Percentiles rank a stretch among this genome's conserved stretches.
Conservation (phyloP, 2,888 invertebrate species). For the Stenolophus ochropezus region DNA sequence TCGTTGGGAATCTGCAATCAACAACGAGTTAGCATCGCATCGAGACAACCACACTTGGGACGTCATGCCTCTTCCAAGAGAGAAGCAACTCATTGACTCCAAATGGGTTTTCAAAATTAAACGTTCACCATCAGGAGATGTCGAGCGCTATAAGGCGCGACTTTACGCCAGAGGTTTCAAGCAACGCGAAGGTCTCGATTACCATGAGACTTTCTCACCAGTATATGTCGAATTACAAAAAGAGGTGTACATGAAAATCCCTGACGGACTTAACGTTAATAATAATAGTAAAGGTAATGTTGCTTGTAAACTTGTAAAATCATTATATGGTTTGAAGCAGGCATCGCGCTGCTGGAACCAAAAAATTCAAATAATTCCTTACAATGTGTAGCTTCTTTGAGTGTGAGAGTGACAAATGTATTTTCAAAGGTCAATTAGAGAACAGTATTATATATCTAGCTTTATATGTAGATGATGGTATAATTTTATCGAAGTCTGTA, state of each 20-base stretch:
- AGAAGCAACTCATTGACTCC: background rate
- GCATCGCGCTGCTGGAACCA: slow-evolving; percentile 15
- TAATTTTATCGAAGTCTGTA: slow-evolving; percentile 53
- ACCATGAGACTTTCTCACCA: slow-evolving; percentile 62
- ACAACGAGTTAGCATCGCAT: slow-evolving; percentile 62
- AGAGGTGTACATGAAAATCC: background rate
- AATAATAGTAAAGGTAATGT: background rate
- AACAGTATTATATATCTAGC: slow-evolving; percentile 47
- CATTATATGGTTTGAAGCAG: slow-evolving; percentile 30
- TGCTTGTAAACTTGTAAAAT: slow-evolving; percentile 11
- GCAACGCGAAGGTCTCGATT: slow-evolving; percentile 7
- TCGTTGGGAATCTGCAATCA: slow-evolving; percentile 60
- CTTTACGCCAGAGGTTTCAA: slow-evolving; percentile 7
- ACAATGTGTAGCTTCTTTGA: background rate
- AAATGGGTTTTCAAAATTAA: slow-evolving; percentile 22
- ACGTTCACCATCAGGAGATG: background rate
- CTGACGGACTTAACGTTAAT: background rate
- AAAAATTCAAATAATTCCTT: slow-evolving; percentile 19
- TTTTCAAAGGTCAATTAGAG: background rate
- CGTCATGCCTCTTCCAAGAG: background rate
- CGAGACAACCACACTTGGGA: slow-evolving; percentile 62
- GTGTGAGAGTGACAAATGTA: slow-evolving; percentile 25
- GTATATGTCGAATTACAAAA: slow-evolving; percentile 32
- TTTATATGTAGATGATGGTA: slow-evolving; percentile 64
- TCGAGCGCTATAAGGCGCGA: slow-evolving; percentile 54